Evolutionary conservation across 2,113 vertebrate species (phyloP).

Genomic region (Charadrius vociferus): DNA sequence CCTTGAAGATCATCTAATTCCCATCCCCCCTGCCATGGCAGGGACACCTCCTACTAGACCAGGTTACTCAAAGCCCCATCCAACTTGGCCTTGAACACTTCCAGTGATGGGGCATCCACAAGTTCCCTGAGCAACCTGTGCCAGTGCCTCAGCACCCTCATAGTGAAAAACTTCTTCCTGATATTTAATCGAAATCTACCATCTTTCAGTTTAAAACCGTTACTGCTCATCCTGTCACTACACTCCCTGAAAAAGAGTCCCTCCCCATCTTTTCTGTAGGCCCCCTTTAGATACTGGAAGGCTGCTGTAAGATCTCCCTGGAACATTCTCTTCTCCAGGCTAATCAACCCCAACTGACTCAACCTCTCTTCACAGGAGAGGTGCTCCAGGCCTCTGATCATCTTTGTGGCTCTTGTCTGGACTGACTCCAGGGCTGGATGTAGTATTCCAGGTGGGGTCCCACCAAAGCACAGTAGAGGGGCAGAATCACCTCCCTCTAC

Average conservation of each 20-base stretch:
- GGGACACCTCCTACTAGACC: neutral
- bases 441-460: neutral
- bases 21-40: neutral
- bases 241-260: neutral
- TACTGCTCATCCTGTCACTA: neutral
- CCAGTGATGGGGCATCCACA: neutral
- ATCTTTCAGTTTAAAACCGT: neutral
- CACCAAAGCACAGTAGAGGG: neutral
- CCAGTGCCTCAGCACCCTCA: neutral
- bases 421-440: neutral
- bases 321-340: neutral
- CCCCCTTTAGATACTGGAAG: neutral
- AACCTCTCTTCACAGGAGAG: neutral
- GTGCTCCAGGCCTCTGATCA: neutral
- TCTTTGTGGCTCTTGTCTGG: neutral
- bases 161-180: neutral
- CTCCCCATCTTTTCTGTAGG: neutral
- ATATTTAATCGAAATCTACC: neutral
- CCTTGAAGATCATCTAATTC: neutral
- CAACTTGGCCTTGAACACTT: neutral
- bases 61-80: neutral
- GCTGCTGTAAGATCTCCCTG: neutral
- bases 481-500: neutral
- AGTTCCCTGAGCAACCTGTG: neutral
- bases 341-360: neutral